Percentiles rank a stretch among this genome's conserved stretches.
phyloP scores from a whole-genome alignment of 2,888 invertebrate species.

The Orthosia gracilis region DNA sequence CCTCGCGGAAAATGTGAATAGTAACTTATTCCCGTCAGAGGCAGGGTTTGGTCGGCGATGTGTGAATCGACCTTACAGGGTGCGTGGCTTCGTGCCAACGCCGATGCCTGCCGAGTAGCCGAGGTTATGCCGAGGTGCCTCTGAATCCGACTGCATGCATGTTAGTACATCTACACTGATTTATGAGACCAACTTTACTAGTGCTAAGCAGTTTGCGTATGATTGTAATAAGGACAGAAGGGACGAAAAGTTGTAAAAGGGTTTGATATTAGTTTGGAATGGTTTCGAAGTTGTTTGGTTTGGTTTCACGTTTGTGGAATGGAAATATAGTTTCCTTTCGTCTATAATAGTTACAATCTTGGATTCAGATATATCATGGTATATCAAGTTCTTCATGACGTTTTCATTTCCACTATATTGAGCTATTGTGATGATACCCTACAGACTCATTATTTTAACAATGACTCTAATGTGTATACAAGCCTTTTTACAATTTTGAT shows the following conservation, averaged over 20 bases:
- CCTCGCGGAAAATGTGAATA: conserved; percentile 60
- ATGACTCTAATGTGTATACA: background rate
- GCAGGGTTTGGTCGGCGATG: conserved; percentile 58
- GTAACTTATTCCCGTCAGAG: conserved; percentile 63
- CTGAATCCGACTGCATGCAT: conserved; percentile 71
- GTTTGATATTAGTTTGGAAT: conserved; percentile 17
- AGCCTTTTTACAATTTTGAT: background rate
- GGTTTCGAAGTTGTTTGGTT: background rate
- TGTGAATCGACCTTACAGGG: conserved; percentile 65
- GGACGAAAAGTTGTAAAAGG: conserved; percentile 11
- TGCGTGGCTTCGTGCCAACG: conserved; percentile 84
- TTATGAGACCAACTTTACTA: conserved; percentile 76
- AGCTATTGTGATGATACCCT: background rate
- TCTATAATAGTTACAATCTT: background rate
- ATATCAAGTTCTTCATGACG: background rate
- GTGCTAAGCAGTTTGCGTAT: conserved; percentile 70
- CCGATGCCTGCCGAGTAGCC: conserved; percentile 64
- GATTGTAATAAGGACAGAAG: conserved; percentile 52
- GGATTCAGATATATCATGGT: background rate
- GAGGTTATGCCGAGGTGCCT: conserved; percentile 64
- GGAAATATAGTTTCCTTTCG: background rate
- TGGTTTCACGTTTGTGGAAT: background rate
- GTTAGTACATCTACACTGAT: conserved; percentile 75
- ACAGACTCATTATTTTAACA: background rate
- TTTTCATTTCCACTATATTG: conserved; percentile 3